Evolutionary conservation across 92 coral and sea anemone genomes (phyloP).

Genomic region (Actinernus sp.): DNA sequence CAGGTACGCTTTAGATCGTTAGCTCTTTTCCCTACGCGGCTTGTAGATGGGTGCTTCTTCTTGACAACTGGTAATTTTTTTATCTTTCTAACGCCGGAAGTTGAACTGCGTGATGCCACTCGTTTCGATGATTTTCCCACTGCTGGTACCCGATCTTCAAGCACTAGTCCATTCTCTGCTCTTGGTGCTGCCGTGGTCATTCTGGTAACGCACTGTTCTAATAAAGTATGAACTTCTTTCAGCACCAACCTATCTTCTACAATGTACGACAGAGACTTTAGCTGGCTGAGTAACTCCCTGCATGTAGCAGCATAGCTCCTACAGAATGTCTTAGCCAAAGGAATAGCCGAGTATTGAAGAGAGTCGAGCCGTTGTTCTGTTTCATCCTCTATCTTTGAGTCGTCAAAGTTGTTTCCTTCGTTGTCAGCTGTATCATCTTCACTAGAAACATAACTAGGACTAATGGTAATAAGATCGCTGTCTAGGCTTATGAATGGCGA

Average conservation of each 20-base stretch:
- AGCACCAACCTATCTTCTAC: background rate
- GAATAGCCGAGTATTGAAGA: no score
- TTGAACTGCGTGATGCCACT: no score
- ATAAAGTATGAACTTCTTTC: background rate
- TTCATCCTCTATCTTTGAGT: background rate
- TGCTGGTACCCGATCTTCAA: no score
- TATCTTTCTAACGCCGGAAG: no score
- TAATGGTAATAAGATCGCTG: slow-evolving; percentile 27
- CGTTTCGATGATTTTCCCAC: background rate
- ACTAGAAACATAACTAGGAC: no score
- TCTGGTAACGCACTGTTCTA: slow-evolving; percentile 10
- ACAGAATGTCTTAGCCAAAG: slow-evolving; percentile 4
- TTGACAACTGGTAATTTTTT: no score
- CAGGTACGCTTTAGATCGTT: no score
- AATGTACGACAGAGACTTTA: background rate
- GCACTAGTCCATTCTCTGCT: no score
- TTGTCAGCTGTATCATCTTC: background rate
- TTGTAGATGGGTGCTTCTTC: no score
- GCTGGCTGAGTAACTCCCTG: slow-evolving; percentile 29
- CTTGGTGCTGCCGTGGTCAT: slow-evolving; percentile 2
- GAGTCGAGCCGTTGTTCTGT: no score
- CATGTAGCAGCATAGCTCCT: slow-evolving; percentile 33
- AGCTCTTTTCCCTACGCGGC: no score
- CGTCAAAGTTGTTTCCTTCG: background rate
- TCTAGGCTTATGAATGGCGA: slow-evolving; percentile 47